A percentile compares a stretch with the other conserved stretches of the same genome.
Conservation (phyloP, 2,888 invertebrate genomes). For the Tipula lateralis region DNA sequence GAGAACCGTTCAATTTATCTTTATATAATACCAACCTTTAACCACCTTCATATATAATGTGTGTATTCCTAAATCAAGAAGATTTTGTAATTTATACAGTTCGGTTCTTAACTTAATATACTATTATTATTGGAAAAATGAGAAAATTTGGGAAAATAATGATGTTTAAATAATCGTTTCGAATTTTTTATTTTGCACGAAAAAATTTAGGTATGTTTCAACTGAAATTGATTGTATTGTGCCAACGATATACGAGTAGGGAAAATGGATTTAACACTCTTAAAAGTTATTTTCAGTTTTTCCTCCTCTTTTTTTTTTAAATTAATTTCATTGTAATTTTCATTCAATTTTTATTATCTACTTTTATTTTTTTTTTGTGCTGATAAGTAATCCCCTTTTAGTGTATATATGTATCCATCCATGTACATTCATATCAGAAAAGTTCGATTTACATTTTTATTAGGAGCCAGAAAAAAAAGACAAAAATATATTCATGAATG, state of each 20-base stretch:
- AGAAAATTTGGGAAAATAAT: not conserved
- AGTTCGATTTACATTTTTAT: conserved; percentile 13
- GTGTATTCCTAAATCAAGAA: not conserved
- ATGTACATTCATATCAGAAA: not conserved
- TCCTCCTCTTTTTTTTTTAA: not conserved
- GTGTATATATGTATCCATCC: not conserved
- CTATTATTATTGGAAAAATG: not conserved
- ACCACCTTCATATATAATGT: not conserved
- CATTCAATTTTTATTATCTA: conserved; percentile 4
- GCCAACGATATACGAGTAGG: not conserved
- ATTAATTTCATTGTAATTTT: conserved; percentile 1
- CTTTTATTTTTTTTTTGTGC: not conserved
- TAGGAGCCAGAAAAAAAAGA: not conserved
- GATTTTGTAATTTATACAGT: not conserved
- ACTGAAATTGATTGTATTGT: not conserved
- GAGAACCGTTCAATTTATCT: too few relatives aligned
- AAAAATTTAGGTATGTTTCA: not conserved
- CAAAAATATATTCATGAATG: not conserved
- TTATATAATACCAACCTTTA: too few relatives aligned
- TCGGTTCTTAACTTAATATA: not conserved
- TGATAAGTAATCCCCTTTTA: conserved; percentile 14
- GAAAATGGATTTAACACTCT: not conserved
- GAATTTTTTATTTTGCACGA: not conserved
- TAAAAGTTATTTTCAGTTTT: conserved; percentile 15
- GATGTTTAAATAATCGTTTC: not conserved